Conservation (phyloP, 1,140 invertebrate species). For the Druon quercuslanigerum region DNA sequence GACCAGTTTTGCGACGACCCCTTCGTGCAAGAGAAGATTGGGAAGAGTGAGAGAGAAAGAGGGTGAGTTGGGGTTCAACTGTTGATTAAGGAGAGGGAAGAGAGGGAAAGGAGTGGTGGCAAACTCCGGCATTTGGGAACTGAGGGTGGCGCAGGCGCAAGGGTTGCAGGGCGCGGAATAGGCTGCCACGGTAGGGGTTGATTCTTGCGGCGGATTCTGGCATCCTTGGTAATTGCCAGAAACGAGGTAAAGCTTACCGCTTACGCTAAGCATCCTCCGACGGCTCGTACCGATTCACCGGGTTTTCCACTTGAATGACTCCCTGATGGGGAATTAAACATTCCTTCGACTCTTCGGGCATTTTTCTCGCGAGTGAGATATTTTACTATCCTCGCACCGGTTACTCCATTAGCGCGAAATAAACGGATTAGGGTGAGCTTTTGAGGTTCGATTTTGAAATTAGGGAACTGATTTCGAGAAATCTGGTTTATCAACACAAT, state of each 20-base stretch:
- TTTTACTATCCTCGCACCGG: slow-evolving; percentile 31
- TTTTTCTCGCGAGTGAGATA: slow-evolving; percentile 23
- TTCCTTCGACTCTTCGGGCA: slow-evolving; percentile 40
- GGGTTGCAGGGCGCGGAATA: slow-evolving; percentile 36
- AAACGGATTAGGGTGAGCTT: not conserved
- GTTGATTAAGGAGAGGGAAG: slow-evolving; percentile 3
- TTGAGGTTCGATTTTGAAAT: not conserved
- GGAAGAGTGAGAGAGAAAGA: slow-evolving; percentile 22
- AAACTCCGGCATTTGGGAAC: slow-evolving; percentile 45
- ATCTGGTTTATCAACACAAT: not conserved
- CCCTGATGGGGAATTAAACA: slow-evolving; percentile 48
- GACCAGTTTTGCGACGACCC: not conserved
- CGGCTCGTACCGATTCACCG: slow-evolving; percentile 51
- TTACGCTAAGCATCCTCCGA: slow-evolving; percentile 61
- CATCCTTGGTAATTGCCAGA: slow-evolving; percentile 73
- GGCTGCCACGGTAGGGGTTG: slow-evolving; percentile 62
- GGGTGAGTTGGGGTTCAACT: not conserved
- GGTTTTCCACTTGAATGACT: slow-evolving; percentile 53
- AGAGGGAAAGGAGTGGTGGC: slow-evolving; percentile 19
- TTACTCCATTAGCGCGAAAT: slow-evolving; percentile 42
- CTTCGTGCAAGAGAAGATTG: slow-evolving; percentile 23
- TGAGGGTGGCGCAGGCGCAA: slow-evolving; percentile 44
- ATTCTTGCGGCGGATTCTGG: slow-evolving; percentile 74
- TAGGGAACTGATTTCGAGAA: not conserved
- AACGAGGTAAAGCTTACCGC: slow-evolving; percentile 73